phyloP scores from a whole-genome alignment of 2,888 invertebrate genomes.

The Himalopsyche tibetana region DNA sequence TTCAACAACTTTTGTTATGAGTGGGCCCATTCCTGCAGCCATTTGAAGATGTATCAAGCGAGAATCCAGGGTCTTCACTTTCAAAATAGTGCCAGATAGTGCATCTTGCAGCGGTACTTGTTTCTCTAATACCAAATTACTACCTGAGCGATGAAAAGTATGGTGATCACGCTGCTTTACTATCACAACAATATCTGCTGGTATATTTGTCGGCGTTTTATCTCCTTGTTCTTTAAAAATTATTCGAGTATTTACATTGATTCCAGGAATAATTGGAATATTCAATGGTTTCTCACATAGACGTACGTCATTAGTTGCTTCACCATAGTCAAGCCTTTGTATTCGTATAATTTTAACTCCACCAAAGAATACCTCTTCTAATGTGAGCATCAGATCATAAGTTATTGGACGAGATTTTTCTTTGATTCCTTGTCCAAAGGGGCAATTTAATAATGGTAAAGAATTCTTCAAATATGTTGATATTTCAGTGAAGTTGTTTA shows the following conservation, averaged over 20 bases:
- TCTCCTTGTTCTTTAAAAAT: constrained; percentile 88
- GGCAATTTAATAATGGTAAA: constrained; percentile 78
- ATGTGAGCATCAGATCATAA: constrained; percentile 74
- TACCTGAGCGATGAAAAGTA: constrained; percentile 80
- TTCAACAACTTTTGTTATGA: background rate
- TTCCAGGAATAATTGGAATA: constrained; percentile 85
- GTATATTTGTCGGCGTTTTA: constrained; percentile 83
- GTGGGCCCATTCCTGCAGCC: constrained; percentile 20
- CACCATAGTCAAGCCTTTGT: constrained; percentile 82
- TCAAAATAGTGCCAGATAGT: background rate
- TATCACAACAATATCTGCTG: constrained; percentile 86
- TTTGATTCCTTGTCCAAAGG: constrained; percentile 72
- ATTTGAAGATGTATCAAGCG: constrained; percentile 1
- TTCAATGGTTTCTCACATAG: constrained; percentile 86
- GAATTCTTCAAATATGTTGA: constrained; percentile 82
- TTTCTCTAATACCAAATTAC: constrained; percentile 76
- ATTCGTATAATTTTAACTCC: constrained; percentile 91
- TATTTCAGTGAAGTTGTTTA: constrained; percentile 88
- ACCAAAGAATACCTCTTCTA: constrained; percentile 82
- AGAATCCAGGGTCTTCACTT: constrained; percentile 1
- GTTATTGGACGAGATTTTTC: constrained; percentile 77
- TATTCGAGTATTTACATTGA: constrained; percentile 84
- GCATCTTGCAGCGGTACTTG: constrained; percentile 28
- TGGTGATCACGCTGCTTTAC: constrained; percentile 85
- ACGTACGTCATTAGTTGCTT: constrained; percentile 77